phyloP scores from a whole-genome alignment of 2,888 invertebrate species.

The Fragum fragum region DNA sequence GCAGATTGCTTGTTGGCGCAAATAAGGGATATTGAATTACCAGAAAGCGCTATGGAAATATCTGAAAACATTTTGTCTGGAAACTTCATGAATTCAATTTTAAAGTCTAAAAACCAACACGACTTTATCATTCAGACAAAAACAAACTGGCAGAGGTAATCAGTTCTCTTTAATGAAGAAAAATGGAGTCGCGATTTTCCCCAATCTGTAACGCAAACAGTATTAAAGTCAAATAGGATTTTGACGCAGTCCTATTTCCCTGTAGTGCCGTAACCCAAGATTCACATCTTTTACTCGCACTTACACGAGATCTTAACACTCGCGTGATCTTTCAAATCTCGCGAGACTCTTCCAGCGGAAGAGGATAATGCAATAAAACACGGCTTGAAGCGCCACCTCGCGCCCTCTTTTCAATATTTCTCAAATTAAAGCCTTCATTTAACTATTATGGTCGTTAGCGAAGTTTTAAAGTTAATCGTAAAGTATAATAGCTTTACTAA shows the following conservation, averaged over 20 bases:
- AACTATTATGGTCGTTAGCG: conserved; percentile 18
- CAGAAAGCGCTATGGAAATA: too few relatives aligned
- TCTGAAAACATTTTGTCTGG: background rate
- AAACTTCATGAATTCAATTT: background rate
- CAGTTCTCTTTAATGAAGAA: conserved; percentile 27
- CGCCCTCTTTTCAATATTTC: conserved; percentile 34
- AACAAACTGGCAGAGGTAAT: conserved; percentile 22
- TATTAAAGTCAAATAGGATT: conserved; percentile 18
- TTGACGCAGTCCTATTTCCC: conserved; percentile 22
- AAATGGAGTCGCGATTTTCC: conserved; percentile 16
- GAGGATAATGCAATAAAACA: conserved; percentile 33
- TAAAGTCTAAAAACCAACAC: background rate
- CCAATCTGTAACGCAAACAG: conserved; percentile 34
- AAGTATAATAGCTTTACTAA: conserved; percentile 12
- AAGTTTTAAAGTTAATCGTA: conserved; percentile 17
- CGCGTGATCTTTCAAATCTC: conserved; percentile 43
- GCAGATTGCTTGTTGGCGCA: too few relatives aligned
- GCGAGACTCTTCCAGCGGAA: conserved; percentile 41
- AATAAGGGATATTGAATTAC: too few relatives aligned
- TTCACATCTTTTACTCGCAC: conserved; percentile 38
- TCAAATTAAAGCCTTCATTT: conserved; percentile 32
- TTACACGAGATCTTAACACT: conserved; percentile 32
- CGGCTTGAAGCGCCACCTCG: conserved; percentile 20
- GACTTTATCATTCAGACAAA: conserved; percentile 8
- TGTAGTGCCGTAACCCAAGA: conserved; percentile 24